These are phyloP conservation scores for Laspeyria flexula DNA, from an alignment of 2,888 invertebrate species.

Conservation along the genomic window DNA sequence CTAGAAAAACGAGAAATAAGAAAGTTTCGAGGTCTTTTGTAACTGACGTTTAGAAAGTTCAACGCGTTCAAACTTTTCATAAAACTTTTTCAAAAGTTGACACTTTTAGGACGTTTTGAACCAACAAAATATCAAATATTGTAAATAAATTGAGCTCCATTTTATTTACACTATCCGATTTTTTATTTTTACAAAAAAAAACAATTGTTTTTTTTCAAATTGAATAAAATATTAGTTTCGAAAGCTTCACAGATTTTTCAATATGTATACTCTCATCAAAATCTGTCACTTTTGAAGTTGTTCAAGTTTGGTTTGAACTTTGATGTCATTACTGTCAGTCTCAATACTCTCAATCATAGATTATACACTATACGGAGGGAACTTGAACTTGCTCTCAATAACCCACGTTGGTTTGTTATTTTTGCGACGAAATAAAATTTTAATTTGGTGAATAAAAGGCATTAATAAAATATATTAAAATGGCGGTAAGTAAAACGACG, in stretches of 20 bases:
- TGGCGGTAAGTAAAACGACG: slow-evolving; percentile 66
- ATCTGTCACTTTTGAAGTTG: no score
- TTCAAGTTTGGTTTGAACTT: no score
- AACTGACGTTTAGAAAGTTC: slow-evolving; percentile 81
- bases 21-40: slow-evolving; percentile 73
- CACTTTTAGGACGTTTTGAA: not conserved
- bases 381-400: no score
- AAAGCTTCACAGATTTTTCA: no score
- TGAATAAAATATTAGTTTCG: no score
- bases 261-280: not conserved
- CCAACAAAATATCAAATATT: no score
- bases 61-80: slow-evolving; percentile 52
- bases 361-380: no score
- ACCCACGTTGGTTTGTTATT: slow-evolving; percentile 46
- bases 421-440: not conserved
- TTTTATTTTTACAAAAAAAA: no score
- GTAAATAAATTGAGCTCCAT: no score
- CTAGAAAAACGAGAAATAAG: slow-evolving; percentile 77
- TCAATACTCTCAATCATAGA: no score
- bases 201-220: no score
- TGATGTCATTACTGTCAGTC: slow-evolving; percentile 15
- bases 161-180: no score
- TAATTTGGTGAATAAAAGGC: not conserved
- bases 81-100: slow-evolving; percentile 20
- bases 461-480: slow-evolving; percentile 41